Conservation (phyloP, 2,888 invertebrate genomes). For the Noctua fimbriata region DNA sequence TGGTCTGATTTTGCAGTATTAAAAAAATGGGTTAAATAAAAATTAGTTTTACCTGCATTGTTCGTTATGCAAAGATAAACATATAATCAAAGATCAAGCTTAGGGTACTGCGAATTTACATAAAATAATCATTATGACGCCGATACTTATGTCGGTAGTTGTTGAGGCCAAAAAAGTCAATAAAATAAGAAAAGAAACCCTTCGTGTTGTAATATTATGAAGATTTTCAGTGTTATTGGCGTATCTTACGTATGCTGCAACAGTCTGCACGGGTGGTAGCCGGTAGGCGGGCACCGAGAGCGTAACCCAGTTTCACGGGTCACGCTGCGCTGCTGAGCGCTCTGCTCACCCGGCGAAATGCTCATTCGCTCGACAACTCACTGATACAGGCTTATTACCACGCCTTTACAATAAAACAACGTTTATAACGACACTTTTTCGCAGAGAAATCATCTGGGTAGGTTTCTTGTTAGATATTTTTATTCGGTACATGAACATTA, state of each 20-base stretch:
- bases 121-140: background rate
- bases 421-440: background rate
- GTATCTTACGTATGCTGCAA: slow-evolving; percentile 58
- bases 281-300: slow-evolving; percentile 62
- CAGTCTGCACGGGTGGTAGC: slow-evolving; percentile 62
- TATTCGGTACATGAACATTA: slow-evolving; percentile 2
- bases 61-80: background rate
- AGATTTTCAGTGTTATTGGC: slow-evolving; percentile 51
- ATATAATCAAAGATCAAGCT: slow-evolving; percentile 4
- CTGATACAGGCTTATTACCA: slow-evolving; percentile 59
- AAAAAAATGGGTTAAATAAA: background rate
- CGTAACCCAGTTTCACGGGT: slow-evolving; percentile 80
- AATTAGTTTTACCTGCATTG: background rate
- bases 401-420: slow-evolving; percentile 26
- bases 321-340: slow-evolving; percentile 72
- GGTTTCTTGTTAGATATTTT: slow-evolving; percentile 2
- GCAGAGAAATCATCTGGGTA: background rate
- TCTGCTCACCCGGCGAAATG: slow-evolving; percentile 71
- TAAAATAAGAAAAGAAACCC: background rate
- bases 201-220: slow-evolving; percentile 35
- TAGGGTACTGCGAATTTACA: slow-evolving; percentile 8
- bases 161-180: background rate
- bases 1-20: background rate
- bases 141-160: background rate
- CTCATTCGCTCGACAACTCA: slow-evolving; percentile 71